Base-by-base conservation (phyloP, 2,113 vertebrate genomes). In the Aptenodytes patagonicus region DNA sequence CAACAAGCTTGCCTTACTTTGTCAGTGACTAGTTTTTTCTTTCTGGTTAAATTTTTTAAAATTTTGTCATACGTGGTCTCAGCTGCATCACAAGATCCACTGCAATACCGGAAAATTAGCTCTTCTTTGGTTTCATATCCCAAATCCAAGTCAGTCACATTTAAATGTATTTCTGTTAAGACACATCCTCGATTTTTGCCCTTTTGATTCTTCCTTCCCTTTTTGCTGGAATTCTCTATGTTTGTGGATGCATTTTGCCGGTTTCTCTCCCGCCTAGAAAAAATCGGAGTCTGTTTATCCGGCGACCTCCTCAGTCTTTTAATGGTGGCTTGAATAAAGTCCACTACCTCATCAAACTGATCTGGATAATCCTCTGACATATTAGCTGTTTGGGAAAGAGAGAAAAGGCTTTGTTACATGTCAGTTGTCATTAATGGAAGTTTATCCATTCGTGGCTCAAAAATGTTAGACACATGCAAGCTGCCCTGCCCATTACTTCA, bases 11-110 rank as follows among this genome's bases (percentile, higher is more conserved):
- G 98, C 95, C 98, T 99, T 7, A 98, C 98, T 97, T 98, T 98
- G 97, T 99, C 99, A 95, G 98, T 99, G 97, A 98, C 98, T 95
- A 99, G 98, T 98, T 99, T 99, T 97, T 98, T 99, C 97, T 98
- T 99, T 97, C 98, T 99, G 42, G 99, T 99, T 97, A 99, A 98
- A 89, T 99, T 99, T 98, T 99, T 99, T 83, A 99, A 97, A 97
- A 99, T 99, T 97, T 99, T 99, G 98, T 99, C 99, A 4, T 99
- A 99, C 81, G 98, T 99, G 85, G 99, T 99, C 98, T 99, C 99
- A 0, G 99, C 98, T 47, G 99, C 98, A 8, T 98, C 98, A 36
- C 99, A 99, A 68, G 99, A 99, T 69, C 99, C 99, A 13, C 99
- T 99, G 98, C 99, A 99, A 97, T 99, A 99, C 83, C 99, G 98